Conservation (phyloP, 2,888 invertebrate species). For the Leptopilina myrica region DNA sequence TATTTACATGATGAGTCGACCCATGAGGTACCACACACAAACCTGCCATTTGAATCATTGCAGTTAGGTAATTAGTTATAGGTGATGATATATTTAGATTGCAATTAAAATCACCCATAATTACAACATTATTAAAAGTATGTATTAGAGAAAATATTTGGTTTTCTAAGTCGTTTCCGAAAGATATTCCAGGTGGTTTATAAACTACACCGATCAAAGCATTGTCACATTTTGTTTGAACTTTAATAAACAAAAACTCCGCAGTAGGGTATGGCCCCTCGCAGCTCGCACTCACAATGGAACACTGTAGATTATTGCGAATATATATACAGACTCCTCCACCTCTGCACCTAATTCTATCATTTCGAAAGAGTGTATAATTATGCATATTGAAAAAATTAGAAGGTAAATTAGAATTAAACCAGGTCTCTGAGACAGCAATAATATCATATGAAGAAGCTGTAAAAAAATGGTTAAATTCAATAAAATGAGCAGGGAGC, state of each 20-base stretch:
- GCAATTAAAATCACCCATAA: background rate
- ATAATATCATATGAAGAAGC: background rate
- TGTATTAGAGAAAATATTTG: background rate
- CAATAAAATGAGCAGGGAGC: background rate
- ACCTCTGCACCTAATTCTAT: background rate
- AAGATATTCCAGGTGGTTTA: background rate
- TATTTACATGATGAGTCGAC: background rate
- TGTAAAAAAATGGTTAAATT: background rate
- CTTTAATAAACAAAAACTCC: background rate
- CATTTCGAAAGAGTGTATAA: background rate
- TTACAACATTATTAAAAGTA: background rate
- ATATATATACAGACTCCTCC: background rate
- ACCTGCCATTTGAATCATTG: background rate
- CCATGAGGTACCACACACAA: background rate
- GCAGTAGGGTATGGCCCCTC: background rate
- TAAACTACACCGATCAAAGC: background rate
- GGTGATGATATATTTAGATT: background rate
- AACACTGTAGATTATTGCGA: background rate
- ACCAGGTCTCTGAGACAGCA: background rate
- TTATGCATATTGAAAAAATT: background rate
- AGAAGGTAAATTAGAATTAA: background rate
- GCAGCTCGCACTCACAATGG: background rate
- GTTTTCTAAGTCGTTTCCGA: background rate
- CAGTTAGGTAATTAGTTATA: background rate
- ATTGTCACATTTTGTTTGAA: background rate